Evolutionary conservation across 2,888 invertebrate genomes (phyloP).

Genomic region (Drosophila acutilabella): DNA sequence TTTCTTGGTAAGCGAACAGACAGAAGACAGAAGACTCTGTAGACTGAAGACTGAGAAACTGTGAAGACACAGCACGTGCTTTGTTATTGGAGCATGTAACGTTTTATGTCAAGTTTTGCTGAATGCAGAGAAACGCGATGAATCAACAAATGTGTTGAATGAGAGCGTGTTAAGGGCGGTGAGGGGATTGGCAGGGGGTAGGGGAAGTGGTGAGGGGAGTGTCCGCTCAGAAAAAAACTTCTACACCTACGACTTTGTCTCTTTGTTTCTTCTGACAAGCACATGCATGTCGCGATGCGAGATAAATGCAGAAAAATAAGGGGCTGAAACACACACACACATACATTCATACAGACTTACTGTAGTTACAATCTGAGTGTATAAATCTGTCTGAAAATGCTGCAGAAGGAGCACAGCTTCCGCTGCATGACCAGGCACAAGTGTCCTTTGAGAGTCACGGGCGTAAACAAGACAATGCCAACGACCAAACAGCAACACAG

Average conservation of each 20-base stretch:
- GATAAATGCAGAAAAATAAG: slow-evolving; percentile 57
- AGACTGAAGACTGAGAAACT: not conserved
- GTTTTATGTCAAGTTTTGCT: slow-evolving; percentile 51
- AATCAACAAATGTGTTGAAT: slow-evolving; percentile 58
- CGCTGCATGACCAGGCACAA: slow-evolving; percentile 54
- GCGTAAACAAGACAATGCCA: slow-evolving; percentile 72
- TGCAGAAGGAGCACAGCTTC: slow-evolving; percentile 51
- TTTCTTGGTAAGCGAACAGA: slow-evolving; percentile 48
- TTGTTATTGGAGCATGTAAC: slow-evolving; percentile 64
- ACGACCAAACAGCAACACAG: slow-evolving; percentile 35
- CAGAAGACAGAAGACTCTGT: slow-evolving; percentile 2
- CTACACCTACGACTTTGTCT: slow-evolving; percentile 54
- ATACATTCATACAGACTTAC: slow-evolving; percentile 3
- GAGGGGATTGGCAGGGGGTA: not conserved
- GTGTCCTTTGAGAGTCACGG: slow-evolving; percentile 73
- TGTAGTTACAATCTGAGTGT: slow-evolving; percentile 49
- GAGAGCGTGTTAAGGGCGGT: not conserved
- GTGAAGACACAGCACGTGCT: slow-evolving; percentile 53
- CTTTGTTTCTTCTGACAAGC: slow-evolving; percentile 51
- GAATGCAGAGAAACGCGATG: slow-evolving; percentile 50
- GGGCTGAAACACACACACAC: slow-evolving; percentile 22
- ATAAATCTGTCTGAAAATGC: slow-evolving; percentile 50
- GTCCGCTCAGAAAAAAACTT: slow-evolving; percentile 15
- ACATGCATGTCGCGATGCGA: slow-evolving; percentile 56
- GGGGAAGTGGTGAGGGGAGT: not conserved